Evolutionary conservation across 2,113 vertebrate species (phyloP).

Genomic region (Gavia stellata): DNA sequence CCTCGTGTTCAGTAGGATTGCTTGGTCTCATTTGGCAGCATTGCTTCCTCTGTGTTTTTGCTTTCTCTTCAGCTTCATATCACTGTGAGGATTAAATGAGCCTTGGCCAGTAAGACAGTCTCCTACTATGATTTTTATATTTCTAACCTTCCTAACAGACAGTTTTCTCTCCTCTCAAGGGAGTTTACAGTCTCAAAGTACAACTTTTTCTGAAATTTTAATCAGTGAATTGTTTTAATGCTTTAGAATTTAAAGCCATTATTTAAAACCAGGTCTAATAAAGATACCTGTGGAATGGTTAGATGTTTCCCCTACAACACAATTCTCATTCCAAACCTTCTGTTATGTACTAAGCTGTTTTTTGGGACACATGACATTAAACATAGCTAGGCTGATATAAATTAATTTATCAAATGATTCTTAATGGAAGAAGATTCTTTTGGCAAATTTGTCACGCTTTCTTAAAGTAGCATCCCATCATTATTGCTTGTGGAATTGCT

Average conservation of each 20-base stretch:
- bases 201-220: background rate
- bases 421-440: background rate
- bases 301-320: background rate
- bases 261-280: background rate
- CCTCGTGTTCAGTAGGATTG: background rate
- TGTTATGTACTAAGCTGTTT: accelerated
- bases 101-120: background rate
- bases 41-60: background rate
- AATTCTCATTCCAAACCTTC: background rate
- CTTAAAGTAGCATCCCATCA: background rate
- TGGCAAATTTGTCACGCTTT: background rate
- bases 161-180: background rate
- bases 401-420: background rate
- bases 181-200: background rate
- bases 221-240: background rate
- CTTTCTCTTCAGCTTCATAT: background rate
- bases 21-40: background rate
- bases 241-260: background rate
- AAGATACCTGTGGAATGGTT: background rate
- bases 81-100: conserved; percentile 8
- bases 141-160: background rate
- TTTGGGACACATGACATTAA: background rate
- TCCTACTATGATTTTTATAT: background rate
- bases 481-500: background rate
- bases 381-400: background rate